These are phyloP conservation scores for Philypnodon macrostomus DNA, from an alignment of 2,797 vertebrate genomes.

Conservation along the genomic window DNA sequence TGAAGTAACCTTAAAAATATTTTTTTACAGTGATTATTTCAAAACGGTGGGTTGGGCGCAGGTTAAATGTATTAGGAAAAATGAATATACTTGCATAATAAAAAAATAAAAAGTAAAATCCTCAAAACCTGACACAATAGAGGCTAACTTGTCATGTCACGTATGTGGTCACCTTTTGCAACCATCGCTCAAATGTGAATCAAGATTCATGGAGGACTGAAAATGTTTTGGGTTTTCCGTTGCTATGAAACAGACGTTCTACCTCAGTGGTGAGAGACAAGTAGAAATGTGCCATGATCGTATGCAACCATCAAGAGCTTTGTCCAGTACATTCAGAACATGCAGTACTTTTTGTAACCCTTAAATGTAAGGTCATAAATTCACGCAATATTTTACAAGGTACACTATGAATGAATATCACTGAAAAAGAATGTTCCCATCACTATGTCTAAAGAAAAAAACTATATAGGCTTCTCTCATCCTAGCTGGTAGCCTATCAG, in stretches of 20 bases:
- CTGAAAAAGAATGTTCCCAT: too few relatives aligned
- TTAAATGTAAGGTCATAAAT: too few relatives aligned
- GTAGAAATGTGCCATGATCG: not conserved
- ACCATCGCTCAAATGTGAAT: not conserved
- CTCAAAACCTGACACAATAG: not conserved
- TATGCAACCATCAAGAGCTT: not conserved
- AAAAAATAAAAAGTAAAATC: too few relatives aligned
- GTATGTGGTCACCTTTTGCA: not conserved
- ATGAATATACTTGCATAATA: not conserved
- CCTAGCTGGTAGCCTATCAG: too few relatives aligned
- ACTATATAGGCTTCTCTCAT: too few relatives aligned
- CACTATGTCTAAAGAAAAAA: too few relatives aligned
- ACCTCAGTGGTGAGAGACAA: not conserved
- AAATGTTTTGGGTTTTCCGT: not conserved
- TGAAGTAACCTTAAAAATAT: not conserved
- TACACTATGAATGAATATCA: too few relatives aligned
- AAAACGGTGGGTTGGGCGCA: too few relatives aligned
- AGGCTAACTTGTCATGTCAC: not conserved
- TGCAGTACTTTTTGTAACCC: not conserved
- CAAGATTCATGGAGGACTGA: not conserved
- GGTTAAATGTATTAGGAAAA: too few relatives aligned
- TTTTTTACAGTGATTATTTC: not conserved
- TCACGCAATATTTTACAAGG: too few relatives aligned
- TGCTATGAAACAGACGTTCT: constrained; percentile 12
- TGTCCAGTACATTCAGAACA: not conserved